A percentile compares a stretch with the other conserved stretches of the same genome.
Conservation (phyloP, 2,888 invertebrate species). For the Brachypterus glaber region DNA sequence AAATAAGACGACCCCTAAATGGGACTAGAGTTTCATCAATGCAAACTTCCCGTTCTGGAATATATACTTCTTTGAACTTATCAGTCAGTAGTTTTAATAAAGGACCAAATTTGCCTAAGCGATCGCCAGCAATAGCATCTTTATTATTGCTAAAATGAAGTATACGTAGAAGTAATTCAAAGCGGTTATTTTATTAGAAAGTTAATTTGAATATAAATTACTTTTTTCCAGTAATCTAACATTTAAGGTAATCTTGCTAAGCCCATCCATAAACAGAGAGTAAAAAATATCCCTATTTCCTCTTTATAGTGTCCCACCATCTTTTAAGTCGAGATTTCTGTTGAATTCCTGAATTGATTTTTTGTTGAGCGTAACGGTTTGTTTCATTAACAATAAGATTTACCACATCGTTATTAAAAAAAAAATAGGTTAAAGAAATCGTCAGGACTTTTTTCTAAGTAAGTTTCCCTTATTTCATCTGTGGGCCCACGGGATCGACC, state of each 20-base stretch:
- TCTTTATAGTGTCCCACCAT: background rate
- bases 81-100: background rate
- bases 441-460: no score
- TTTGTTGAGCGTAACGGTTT: background rate
- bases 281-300: background rate
- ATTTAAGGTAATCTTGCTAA: background rate
- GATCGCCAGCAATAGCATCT: background rate
- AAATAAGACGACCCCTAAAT: conserved; percentile 13
- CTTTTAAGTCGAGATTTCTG: background rate
- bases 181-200: background rate
- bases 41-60: conserved; percentile 17
- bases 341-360: background rate
- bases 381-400: conserved; percentile 1
- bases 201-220: background rate
- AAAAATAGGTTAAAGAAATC: no score
- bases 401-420: background rate
- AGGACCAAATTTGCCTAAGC: background rate
- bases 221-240: background rate
- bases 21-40: conserved; percentile 21
- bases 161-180: background rate
- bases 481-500: no score
- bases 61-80: background rate
- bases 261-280: background rate
- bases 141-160: background rate
- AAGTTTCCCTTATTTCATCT: no score